These are phyloP conservation scores for Clarias fuscus DNA, from an alignment of 2,797 vertebrate species.

Conservation along the genomic window DNA sequence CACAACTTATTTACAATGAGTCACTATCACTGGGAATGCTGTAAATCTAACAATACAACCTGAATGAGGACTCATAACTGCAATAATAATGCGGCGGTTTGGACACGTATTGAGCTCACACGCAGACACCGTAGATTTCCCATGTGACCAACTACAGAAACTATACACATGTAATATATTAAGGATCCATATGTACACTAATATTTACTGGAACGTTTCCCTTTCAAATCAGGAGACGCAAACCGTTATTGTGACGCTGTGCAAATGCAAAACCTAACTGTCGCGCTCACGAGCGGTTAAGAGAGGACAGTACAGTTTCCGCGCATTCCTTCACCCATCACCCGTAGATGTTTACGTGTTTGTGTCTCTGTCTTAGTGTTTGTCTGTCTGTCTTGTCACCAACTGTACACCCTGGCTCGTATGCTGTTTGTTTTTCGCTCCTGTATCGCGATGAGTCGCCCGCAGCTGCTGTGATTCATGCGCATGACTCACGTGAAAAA, in stretches of 20 bases:
- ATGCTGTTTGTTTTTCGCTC: constrained; percentile 40
- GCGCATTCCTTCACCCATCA: background rate
- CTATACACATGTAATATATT: background rate
- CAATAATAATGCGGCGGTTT: background rate
- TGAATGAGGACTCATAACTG: background rate
- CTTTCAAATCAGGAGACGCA: background rate
- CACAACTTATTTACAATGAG: background rate
- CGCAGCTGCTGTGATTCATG: constrained; percentile 52
- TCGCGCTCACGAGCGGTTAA: background rate
- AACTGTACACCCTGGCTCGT: constrained; percentile 8
- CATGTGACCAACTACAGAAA: constrained; percentile 1
- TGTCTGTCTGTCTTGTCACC: constrained; percentile 2
- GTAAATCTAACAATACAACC: background rate
- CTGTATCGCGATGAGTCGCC: constrained; percentile 49
- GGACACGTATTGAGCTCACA: background rate
- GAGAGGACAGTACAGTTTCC: background rate
- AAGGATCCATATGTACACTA: background rate
- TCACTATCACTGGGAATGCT: background rate
- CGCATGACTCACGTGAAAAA: constrained; percentile 47
- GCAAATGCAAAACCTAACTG: background rate
- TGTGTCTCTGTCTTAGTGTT: background rate
- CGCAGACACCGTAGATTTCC: background rate
- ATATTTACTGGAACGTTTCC: background rate
- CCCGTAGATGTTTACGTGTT: background rate
- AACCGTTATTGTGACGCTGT: background rate